Base-by-base conservation (phyloP, 1,140 invertebrate genomes). In the Cecropterus lyciades region DNA sequence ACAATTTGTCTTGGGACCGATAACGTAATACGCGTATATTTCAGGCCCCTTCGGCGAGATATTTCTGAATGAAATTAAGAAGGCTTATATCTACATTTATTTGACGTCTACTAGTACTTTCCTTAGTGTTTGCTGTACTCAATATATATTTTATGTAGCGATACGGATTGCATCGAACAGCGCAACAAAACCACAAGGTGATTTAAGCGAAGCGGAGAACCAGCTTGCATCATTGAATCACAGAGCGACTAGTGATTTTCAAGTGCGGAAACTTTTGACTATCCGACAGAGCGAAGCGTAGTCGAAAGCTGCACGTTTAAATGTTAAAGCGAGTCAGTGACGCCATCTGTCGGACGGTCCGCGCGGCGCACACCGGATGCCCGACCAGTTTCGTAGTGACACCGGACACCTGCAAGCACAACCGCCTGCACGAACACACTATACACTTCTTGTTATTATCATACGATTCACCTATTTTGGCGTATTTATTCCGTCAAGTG, bases 301-400 rank as follows among this genome's bases (percentile, higher is more conserved):
- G 56, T 30, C 56, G 45, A 65, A 63, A 65, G 53, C 70, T 68
- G 64, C 43, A 53, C 53, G 24, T 73, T 40, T 67, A 70, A 73
- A 69, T 68, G 67, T 69, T 52, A 66, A 69, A 70, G 43, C 69
- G 53, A 59, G 70, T 52, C 42, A 65, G 70, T 74, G 79, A 73
- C 84, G 85, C 88, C 87, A 91, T 91, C 87, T 91, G 88, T 82
- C 72, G 77, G 67, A 53, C 69, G 79, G 62, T 59, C 53, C 52
- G 68, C 70, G 70, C 69, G 55, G 62, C 75, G 62, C 65, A 48
- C 73, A 80, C 89, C 87, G 87, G 89, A 91, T 89, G 72, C 87
- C 70, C 78, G 79, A 91, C 87, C 89, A 87, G 89, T 91, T 89
- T 83, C 72, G 73, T 79, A 75, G 75, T 79, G 83, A 87, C 80